Conservation (phyloP, 2,113 vertebrate genomes). For the Nothoprocta pentlandii region DNA sequence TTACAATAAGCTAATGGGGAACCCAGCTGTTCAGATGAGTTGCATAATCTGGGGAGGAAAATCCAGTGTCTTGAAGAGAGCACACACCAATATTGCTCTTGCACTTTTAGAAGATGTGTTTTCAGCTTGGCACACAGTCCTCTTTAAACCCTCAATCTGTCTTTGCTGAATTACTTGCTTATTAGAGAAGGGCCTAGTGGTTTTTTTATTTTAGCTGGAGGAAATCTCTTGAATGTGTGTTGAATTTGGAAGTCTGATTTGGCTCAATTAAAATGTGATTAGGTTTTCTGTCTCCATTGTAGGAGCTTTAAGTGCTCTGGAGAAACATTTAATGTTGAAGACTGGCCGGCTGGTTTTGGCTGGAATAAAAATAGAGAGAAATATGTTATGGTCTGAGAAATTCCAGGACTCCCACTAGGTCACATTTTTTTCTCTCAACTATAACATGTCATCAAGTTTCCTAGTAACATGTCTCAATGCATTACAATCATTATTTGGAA, state of each 20-base stretch:
- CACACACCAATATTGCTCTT: neutral
- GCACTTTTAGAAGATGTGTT: neutral
- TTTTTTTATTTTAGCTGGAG: constrained; percentile 6
- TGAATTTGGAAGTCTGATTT: constrained; percentile 59
- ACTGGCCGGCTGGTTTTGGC: constrained; percentile 66
- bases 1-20: neutral
- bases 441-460: constrained; percentile 45
- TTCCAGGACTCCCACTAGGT: constrained; percentile 70
- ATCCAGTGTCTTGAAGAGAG: neutral
- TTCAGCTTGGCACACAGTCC: neutral
- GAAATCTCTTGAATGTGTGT: constrained; percentile 28
- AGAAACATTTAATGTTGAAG: constrained; percentile 55
- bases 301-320: constrained; percentile 37
- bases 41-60: neutral
- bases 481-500: constrained; percentile 52
- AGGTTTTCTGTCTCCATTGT: constrained; percentile 66
- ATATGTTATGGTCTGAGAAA: constrained; percentile 61
- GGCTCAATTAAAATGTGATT: constrained; percentile 66
- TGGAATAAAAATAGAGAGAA: constrained; percentile 10
- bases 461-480: constrained; percentile 16
- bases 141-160: neutral
- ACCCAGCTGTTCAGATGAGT: neutral
- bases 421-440: constrained; percentile 20
- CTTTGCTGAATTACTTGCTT: neutral
- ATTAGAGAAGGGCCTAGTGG: neutral